phyloP scores from a whole-genome alignment of 2,113 vertebrate species.

The Poecilia latipinna region DNA sequence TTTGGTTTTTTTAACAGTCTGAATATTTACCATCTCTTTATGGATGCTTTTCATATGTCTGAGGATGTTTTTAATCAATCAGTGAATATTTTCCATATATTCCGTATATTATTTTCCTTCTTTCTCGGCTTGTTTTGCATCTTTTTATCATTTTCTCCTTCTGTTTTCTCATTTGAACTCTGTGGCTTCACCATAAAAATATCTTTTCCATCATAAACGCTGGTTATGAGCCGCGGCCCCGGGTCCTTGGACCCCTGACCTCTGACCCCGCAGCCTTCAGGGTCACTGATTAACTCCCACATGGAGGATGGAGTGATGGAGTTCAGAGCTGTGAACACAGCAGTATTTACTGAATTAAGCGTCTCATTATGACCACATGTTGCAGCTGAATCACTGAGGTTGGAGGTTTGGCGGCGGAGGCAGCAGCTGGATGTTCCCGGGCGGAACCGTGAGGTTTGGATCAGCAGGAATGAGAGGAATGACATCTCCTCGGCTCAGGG shows the following conservation, averaged over 20 bases:
- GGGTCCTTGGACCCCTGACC: background rate
- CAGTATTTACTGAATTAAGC: background rate
- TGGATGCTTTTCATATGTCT: too few relatives aligned
- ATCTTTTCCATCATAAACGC: too few relatives aligned
- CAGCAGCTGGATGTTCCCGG: slow-evolving; percentile 10
- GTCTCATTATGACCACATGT: background rate
- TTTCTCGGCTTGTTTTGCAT: too few relatives aligned
- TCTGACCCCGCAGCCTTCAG: background rate
- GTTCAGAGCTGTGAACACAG: background rate
- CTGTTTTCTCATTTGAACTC: background rate
- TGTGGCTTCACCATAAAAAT: background rate
- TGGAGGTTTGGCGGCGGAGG: background rate
- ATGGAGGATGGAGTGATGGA: background rate
- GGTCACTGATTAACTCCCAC: background rate
- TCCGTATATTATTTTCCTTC: too few relatives aligned
- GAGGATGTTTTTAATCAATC: background rate
- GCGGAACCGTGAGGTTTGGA: background rate
- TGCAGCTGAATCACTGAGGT: background rate
- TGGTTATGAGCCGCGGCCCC: background rate
- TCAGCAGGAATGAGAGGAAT: slow-evolving; percentile 23
- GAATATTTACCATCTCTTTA: too few relatives aligned
- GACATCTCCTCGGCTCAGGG: slow-evolving; percentile 2
- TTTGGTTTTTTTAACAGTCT: too few relatives aligned
- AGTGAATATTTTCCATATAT: background rate
- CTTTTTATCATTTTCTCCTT: background rate